phyloP scores from a whole-genome alignment of 2,113 vertebrate genomes.

The Cephalopterus ornatus region DNA sequence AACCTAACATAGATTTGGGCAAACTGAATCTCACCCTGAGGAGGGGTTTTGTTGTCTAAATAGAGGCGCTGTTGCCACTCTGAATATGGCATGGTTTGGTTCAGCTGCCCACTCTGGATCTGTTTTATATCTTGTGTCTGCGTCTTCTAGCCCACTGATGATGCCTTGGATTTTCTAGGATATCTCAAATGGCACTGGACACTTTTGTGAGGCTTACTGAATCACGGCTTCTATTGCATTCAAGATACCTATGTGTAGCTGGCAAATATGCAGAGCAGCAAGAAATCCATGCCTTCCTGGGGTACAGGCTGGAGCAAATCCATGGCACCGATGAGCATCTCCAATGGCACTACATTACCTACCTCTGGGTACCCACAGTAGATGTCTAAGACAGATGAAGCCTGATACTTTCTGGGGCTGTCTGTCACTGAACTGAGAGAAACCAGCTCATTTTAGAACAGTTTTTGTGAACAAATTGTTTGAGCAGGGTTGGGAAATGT shows the following conservation, averaged over 20 bases:
- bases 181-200: background rate
- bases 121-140: background rate
- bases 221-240: background rate
- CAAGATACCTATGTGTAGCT: background rate
- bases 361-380: background rate
- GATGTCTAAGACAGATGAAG: background rate
- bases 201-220: background rate
- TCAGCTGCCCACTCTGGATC: background rate
- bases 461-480: background rate
- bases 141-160: background rate
- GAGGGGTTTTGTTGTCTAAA: background rate
- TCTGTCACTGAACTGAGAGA: background rate
- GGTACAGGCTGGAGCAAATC: background rate
- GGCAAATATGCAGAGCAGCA: background rate
- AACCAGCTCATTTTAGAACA: background rate
- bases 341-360: fast-evolving
- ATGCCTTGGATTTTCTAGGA: background rate
- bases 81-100: background rate
- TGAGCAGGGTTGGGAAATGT: background rate
- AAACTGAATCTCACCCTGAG: background rate
- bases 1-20: background rate
- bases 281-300: background rate
- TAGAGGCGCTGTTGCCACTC: background rate
- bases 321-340: fast-evolving
- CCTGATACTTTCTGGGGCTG: background rate